Evolutionary conservation across 2,797 vertebrate species (phyloP), one percentile per base, ranked within the genome.

Genomic region (Lutjanus campechanus): DNA sequence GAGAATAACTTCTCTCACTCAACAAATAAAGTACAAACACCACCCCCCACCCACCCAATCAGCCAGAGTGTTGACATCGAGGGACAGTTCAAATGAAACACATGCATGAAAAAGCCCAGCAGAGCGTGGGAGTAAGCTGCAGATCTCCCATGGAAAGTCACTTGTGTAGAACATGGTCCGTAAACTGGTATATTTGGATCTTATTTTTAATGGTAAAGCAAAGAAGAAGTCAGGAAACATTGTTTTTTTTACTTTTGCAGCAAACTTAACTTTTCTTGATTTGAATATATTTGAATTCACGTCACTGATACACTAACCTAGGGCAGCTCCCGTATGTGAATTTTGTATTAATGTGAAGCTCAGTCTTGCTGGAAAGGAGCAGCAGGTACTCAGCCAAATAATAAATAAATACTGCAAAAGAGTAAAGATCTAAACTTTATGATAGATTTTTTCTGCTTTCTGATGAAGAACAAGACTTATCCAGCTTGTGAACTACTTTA

Each of bases 1-100:
- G 82, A 92, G 90, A 93, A 92, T 91, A 87, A 93, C 82, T 92
- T 89, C 71, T 88, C 88, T 82, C 84, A 63, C 83, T 87, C 81
- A 55, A 85, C 77, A 89, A 87, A 88, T 89, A 88, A 88, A 87
- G 86, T 86, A 72, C 87, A 87, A 86, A 88, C 86, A 76, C 85
- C 76, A 20, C 22, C 68, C 10, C 54, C 63, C 69, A 43, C 17
- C 72, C 77, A 73, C 74, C 85, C 81, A 75, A 69, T 90, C 88
- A 83, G 56, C 79, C 69, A 46, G 66, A 86, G 77, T 89, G 87
- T 89, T 92, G 86, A 92, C 88, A 76, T 76, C 68, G 7, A 85
- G 85, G 83, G 88, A 82, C 89, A 77, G 84, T 86, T 89, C 67
- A 85, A 86, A 86, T 91, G 75, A 89, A 89, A 88, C 85, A 4